Conservation (phyloP, 1,140 invertebrate genomes). For the Drosophila rufa region DNA sequence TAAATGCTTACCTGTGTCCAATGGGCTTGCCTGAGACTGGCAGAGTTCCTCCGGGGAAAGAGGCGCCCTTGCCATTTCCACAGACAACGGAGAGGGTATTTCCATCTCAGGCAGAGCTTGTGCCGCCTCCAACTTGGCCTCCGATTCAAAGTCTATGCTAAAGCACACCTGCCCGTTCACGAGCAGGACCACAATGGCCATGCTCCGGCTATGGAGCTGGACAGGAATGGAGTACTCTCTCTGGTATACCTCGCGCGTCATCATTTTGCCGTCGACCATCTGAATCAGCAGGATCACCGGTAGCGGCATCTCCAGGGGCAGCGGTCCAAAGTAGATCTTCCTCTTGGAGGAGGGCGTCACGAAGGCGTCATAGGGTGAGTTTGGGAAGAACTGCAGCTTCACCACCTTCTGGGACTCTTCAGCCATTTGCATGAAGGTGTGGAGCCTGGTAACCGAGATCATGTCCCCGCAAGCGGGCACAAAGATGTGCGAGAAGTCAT, state of each 20-base stretch:
- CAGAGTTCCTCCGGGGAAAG: too few species aligned
- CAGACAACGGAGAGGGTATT: neutral
- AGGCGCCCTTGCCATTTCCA: neutral
- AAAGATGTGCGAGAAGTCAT: slow-evolving; percentile 82
- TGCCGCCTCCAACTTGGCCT: neutral
- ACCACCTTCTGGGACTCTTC: slow-evolving; percentile 64
- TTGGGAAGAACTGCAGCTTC: slow-evolving; percentile 64
- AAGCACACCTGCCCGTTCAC: slow-evolving; percentile 63
- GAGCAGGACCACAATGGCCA: slow-evolving; percentile 68
- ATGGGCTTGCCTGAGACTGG: too few species aligned
- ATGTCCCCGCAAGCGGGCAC: slow-evolving; percentile 68
- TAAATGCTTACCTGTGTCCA: neutral
- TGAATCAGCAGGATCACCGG: slow-evolving; percentile 71
- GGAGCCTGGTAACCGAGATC: slow-evolving; percentile 69
- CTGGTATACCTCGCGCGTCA: slow-evolving; percentile 77
- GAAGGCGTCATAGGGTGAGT: slow-evolving; percentile 70
- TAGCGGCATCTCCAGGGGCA: slow-evolving; percentile 45
- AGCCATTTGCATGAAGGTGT: slow-evolving; percentile 62
- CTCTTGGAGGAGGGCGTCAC: slow-evolving; percentile 57
- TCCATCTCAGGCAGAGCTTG: neutral
- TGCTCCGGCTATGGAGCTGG: slow-evolving; percentile 47
- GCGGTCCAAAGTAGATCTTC: slow-evolving; percentile 78
- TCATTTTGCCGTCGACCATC: slow-evolving; percentile 78
- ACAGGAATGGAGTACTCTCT: slow-evolving; percentile 59
- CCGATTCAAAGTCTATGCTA: slow-evolving; percentile 45